These are phyloP conservation scores for Gymnodraco acuticeps DNA, from an alignment of 2,797 vertebrate genomes.

Conservation along the genomic window DNA sequence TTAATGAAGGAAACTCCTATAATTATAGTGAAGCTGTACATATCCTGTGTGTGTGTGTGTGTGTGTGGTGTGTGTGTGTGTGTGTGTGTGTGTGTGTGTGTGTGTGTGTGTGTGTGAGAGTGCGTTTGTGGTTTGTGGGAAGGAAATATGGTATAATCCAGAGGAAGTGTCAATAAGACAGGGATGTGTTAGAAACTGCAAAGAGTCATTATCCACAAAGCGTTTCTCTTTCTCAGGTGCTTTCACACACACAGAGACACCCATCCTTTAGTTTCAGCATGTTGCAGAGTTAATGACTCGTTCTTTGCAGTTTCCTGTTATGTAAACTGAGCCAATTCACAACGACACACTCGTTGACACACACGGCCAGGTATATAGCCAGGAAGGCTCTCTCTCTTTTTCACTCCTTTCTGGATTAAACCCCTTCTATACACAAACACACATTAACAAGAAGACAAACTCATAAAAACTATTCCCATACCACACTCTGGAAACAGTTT, in stretches of 20 bases:
- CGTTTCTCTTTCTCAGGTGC: conserved; percentile 12
- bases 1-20: conserved; percentile 56
- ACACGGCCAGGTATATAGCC: conserved; percentile 57
- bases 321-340: conserved; percentile 64
- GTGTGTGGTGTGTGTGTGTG: no score
- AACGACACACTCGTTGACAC: conserved; percentile 58
- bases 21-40: conserved; percentile 55
- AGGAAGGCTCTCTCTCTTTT: conserved; percentile 38
- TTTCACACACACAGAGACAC: not conserved
- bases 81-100: no score
- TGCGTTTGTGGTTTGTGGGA: conserved; percentile 48
- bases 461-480: not conserved
- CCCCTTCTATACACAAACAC: conserved; percentile 28
- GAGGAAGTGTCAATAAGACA: conserved; percentile 72
- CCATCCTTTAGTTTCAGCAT: conserved; percentile 56
- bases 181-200: conserved; percentile 68
- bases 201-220: conserved; percentile 60
- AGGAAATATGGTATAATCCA: conserved; percentile 74
- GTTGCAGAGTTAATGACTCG: conserved; percentile 73
- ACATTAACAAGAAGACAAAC: conserved; percentile 23
- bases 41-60: conserved; percentile 24
- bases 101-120: conserved; percentile 5
- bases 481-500: not conserved
- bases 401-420: conserved; percentile 52
- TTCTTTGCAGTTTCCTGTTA: conserved; percentile 72